Conservation (phyloP, 1,140 invertebrate species). For the Antheraea pernyi region DNA sequence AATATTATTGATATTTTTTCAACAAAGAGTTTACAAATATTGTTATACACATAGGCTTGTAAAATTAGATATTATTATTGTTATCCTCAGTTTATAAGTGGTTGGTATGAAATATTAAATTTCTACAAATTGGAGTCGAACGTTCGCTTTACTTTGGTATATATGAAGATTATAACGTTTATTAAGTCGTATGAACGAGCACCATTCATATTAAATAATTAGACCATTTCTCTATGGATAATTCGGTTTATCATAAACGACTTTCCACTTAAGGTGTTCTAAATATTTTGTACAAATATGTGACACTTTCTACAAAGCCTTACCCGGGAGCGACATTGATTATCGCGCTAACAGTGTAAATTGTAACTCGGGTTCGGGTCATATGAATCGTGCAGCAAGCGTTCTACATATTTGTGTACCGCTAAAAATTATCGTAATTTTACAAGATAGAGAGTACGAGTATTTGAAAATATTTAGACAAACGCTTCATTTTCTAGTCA, state of each 20-base stretch:
- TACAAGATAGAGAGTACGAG: conserved; percentile 36
- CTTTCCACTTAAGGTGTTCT: conserved; percentile 26
- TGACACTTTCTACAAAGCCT: conserved; percentile 64
- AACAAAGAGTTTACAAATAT: too few relatives aligned
- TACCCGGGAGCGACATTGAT: conserved; percentile 51
- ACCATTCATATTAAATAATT: too few relatives aligned
- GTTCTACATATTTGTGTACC: conserved; percentile 67
- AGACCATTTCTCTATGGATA: neutral
- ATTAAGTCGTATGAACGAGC: too few relatives aligned
- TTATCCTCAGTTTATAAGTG: too few relatives aligned
- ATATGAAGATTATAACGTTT: too few relatives aligned
- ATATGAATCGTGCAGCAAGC: conserved; percentile 52
- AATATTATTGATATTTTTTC: too few relatives aligned
- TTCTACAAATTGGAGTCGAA: too few relatives aligned
- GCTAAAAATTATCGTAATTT: conserved; percentile 74
- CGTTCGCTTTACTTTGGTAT: too few relatives aligned
- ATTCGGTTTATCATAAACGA: conserved; percentile 16
- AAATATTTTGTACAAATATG: conserved; percentile 66
- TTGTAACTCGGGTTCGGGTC: conserved; percentile 51
- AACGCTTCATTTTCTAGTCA: conserved; percentile 54
- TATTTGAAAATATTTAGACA: conserved; percentile 46
- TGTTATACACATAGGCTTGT: too few relatives aligned
- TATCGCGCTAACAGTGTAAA: conserved; percentile 68
- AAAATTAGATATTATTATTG: too few relatives aligned
- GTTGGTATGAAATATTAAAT: too few relatives aligned